These are phyloP conservation scores for Argyrosomus japonicus DNA, from an alignment of 2,113 vertebrate genomes.

Conservation along the genomic window DNA sequence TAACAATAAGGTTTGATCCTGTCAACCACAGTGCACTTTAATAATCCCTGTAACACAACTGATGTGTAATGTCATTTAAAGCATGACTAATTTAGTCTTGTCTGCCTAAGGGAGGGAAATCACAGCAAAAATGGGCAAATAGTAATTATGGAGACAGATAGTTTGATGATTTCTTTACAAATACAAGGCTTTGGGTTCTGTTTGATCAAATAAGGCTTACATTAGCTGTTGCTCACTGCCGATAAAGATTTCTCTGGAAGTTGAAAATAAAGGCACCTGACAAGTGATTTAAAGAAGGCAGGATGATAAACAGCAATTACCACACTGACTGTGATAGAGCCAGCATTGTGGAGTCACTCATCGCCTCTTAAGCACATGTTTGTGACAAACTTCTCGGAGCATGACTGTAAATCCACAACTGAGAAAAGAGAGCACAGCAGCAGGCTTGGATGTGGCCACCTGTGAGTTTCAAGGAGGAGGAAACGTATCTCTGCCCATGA, in stretches of 20 bases:
- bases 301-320: conserved; percentile 73
- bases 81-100: conserved; percentile 68
- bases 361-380: conserved; percentile 62
- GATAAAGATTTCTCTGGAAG: conserved; percentile 37
- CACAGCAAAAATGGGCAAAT: conserved; percentile 61
- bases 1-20: conserved; percentile 63
- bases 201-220: conserved; percentile 48
- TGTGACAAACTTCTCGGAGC: conserved; percentile 57
- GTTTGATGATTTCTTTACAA: conserved; percentile 49
- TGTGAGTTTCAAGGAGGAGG: conserved; percentile 48
- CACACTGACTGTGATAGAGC: conserved; percentile 41
- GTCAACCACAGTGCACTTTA: conserved; percentile 64
- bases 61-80: conserved; percentile 64
- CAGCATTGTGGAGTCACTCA: conserved; percentile 58
- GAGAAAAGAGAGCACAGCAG: conserved; percentile 17
- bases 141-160: conserved; percentile 56
- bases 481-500: not conserved
- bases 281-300: conserved; percentile 58
- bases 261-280: conserved; percentile 53
- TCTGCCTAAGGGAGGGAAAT: conserved; percentile 66
- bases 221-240: conserved; percentile 45
- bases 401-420: conserved; percentile 53
- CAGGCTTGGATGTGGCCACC: conserved; percentile 51
- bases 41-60: conserved; percentile 65
- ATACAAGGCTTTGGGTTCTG: conserved; percentile 27